Conservation (phyloP, 2,113 vertebrate genomes). For the Gasterosteus nipponicus region DNA sequence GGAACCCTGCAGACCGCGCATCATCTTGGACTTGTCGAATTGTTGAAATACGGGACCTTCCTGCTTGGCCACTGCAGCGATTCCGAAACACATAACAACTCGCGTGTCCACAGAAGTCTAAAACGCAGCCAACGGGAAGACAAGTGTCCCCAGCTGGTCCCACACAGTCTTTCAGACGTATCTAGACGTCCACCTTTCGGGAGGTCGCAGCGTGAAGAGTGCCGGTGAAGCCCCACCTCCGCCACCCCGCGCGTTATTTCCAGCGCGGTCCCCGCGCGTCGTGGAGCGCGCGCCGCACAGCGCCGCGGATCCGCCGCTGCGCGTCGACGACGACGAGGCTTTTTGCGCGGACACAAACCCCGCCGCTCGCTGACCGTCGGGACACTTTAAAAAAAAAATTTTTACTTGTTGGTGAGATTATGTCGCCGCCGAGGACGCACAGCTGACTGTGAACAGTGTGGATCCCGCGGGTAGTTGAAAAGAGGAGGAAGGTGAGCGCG, state of each 20-base stretch:
- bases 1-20: neutral
- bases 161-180: neutral
- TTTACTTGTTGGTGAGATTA: constrained; percentile 16
- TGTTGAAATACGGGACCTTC: neutral
- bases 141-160: neutral
- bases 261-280: constrained; percentile 53
- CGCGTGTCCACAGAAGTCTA: neutral
- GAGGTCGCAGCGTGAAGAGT: constrained; percentile 45
- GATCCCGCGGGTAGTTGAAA: constrained; percentile 53
- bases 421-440: constrained; percentile 54
- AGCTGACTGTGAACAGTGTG: constrained; percentile 35
- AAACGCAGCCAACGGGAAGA: neutral
- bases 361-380: constrained; percentile 7
- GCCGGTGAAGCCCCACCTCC: constrained; percentile 67
- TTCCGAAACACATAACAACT: too few species aligned
- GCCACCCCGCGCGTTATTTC: constrained; percentile 77
- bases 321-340: constrained; percentile 35
- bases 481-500: constrained; percentile 68
- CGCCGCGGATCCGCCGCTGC: constrained; percentile 17
- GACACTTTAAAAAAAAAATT: constrained; percentile 4
- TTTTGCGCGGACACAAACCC: constrained; percentile 14
- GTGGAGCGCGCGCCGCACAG: constrained; percentile 26
- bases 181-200: constrained; percentile 13
- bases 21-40: neutral
- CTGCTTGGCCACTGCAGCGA: neutral